These are phyloP conservation scores for Ciconia nigra DNA, from an alignment of 2,797 vertebrate species.

Conservation along the genomic window DNA sequence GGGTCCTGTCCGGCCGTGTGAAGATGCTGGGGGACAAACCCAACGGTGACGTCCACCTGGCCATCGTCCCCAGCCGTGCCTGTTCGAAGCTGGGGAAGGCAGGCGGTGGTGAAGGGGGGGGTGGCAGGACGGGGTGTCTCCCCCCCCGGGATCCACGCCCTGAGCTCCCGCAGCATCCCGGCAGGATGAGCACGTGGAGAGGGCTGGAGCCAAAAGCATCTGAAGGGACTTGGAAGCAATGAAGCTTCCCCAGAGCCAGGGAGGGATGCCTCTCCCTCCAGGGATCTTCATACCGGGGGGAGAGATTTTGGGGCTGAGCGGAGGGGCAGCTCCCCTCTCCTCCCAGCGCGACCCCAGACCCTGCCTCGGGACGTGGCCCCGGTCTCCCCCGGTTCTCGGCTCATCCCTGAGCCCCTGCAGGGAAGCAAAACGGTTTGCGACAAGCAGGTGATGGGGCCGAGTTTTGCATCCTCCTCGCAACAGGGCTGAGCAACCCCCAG, in stretches of 20 bases:
- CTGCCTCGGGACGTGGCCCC: background rate
- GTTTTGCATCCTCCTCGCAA: background rate
- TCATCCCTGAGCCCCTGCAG: background rate
- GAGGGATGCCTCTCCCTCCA: background rate
- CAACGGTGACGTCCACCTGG: background rate
- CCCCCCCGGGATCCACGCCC: accelerated
- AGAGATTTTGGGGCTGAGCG: background rate
- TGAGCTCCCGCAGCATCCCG: background rate
- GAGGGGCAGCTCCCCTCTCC: background rate
- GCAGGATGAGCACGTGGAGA: accelerated
- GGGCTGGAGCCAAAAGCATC: background rate
- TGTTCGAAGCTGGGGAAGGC: background rate
- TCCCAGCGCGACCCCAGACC: background rate
- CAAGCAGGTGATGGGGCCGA: background rate
- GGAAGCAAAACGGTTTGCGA: background rate
- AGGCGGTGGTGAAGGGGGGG: background rate
- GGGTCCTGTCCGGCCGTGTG: background rate
- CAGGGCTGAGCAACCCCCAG: accelerated
- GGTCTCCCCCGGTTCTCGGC: accelerated
- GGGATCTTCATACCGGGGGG: background rate
- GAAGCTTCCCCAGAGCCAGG: accelerated
- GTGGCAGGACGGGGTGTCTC: background rate
- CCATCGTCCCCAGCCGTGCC: accelerated
- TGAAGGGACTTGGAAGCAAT: background rate
- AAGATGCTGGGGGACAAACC: background rate